Evolutionary conservation across 1,140 invertebrate species (phyloP).

Genomic region (Cotesia glomerata): DNA sequence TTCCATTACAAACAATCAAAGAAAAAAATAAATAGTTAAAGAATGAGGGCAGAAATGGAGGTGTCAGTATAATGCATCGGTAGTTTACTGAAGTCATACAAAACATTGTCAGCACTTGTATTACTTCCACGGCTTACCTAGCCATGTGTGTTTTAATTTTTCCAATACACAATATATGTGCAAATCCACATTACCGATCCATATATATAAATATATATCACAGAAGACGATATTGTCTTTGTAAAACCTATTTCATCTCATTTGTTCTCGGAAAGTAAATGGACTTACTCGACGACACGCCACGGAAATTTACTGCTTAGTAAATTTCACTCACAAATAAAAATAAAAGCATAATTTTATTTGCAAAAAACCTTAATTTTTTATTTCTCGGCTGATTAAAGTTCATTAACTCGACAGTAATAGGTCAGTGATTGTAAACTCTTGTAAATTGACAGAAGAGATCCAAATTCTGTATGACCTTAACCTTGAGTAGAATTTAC

Average conservation of each 20-base stretch:
- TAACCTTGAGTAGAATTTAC: not conserved
- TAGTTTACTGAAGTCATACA: conserved; percentile 24
- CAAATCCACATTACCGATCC: not conserved
- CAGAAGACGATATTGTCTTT: too few relatives aligned
- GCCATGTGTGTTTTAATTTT: conserved; percentile 6
- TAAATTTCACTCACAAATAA: too few relatives aligned
- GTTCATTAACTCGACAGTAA: not conserved
- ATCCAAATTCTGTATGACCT: not conserved
- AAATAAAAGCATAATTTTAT: too few relatives aligned
- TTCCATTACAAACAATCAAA: not conserved
- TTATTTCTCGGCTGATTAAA: not conserved
- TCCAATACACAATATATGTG: not conserved
- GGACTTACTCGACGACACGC: too few relatives aligned
- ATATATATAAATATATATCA: not conserved
- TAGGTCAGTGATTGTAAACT: not conserved
- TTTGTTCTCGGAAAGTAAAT: too few relatives aligned
- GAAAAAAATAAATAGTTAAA: not conserved
- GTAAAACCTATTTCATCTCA: too few relatives aligned
- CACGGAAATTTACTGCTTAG: too few relatives aligned
- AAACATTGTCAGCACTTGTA: conserved; percentile 23
- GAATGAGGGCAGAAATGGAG: not conserved
- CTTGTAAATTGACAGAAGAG: not conserved
- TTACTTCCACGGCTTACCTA: conserved; percentile 4
- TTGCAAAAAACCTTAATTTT: too few relatives aligned
- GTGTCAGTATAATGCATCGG: not conserved